These are phyloP conservation scores for Syrrhaptes paradoxus DNA, from an alignment of 2,113 vertebrate species.

Conservation along the genomic window DNA sequence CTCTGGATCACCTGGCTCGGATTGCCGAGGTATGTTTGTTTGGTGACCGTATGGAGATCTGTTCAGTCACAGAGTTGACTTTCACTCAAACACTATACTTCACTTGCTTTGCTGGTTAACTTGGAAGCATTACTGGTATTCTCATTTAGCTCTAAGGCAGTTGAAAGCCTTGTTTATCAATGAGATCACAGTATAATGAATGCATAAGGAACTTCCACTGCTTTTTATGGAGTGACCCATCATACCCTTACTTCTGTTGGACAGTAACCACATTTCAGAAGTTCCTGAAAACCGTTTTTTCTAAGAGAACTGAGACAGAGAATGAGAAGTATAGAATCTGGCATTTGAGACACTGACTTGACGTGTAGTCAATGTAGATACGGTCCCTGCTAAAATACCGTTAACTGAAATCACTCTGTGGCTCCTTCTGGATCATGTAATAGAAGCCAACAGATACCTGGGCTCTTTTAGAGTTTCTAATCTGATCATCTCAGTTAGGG, in stretches of 20 bases:
- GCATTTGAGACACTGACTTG: not conserved
- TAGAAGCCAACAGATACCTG: not conserved
- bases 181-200: not conserved
- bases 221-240: not conserved
- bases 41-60: not conserved
- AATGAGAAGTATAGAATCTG: not conserved
- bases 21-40: conserved; percentile 80
- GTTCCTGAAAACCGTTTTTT: not conserved
- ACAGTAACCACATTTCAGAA: not conserved
- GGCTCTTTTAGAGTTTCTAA: not conserved
- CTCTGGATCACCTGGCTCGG: conserved; percentile 90
- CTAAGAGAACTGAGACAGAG: not conserved
- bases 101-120: not conserved
- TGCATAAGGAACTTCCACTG: not conserved
- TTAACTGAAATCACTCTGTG: not conserved
- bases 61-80: not conserved
- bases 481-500: not conserved
- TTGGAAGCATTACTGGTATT: not conserved
- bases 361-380: not conserved
- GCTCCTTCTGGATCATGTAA: not conserved
- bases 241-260: not conserved
- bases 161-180: not conserved
- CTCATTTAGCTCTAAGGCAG: not conserved
- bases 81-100: not conserved
- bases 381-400: not conserved